phyloP scores from a whole-genome alignment of 2,113 vertebrate genomes.

The Corapipo altera region DNA sequence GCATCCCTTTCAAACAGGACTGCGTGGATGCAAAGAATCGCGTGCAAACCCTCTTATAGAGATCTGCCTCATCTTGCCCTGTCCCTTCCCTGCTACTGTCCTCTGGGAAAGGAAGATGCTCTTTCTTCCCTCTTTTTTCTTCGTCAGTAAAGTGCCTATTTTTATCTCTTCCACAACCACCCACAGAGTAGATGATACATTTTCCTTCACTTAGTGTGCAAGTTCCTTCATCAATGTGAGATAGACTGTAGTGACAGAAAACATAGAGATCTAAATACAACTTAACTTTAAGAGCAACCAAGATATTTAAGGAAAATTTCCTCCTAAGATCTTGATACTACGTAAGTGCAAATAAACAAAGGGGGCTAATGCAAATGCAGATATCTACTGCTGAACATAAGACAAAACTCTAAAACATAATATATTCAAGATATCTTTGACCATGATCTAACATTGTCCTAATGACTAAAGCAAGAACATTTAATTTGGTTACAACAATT shows the following conservation, averaged over 20 bases:
- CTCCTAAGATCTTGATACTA: neutral
- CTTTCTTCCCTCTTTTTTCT: neutral
- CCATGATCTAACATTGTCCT: neutral
- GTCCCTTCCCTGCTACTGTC: neutral
- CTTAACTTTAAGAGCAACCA: neutral
- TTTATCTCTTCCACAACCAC: neutral
- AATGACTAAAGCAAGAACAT: neutral
- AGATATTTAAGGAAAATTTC: neutral
- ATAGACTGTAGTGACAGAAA: neutral
- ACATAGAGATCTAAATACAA: neutral
- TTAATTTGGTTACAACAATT: neutral
- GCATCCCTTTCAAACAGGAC: neutral
- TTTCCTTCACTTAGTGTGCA: neutral
- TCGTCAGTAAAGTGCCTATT: neutral
- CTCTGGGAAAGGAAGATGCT: neutral
- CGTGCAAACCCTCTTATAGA: neutral
- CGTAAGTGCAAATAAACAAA: neutral
- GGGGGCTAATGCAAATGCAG: neutral
- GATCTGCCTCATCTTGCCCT: neutral
- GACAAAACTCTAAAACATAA: neutral
- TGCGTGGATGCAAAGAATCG: rapidly evolving
- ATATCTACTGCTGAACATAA: neutral
- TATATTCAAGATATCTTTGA: neutral
- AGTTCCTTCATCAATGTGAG: neutral
- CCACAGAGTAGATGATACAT: neutral